Conservation (phyloP, 2,797 vertebrate species). For the Cyclura pinguis region DNA sequence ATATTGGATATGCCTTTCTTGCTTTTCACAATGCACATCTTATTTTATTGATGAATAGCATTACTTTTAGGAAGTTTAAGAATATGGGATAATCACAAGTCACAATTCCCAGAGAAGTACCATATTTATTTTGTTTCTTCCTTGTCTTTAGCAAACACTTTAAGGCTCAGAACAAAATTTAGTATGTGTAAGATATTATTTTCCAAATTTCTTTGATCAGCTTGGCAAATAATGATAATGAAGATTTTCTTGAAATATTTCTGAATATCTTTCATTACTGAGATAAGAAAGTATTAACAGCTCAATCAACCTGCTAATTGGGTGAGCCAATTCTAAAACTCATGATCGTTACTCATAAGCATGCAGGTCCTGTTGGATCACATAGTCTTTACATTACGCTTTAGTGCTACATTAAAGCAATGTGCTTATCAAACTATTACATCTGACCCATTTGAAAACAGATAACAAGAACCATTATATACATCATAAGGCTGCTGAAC, state of each 20-base stretch:
- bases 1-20: no score
- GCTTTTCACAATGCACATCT: no score
- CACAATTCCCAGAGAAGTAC: no score
- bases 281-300: background rate
- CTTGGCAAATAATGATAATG: no score
- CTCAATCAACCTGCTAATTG: background rate
- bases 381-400: background rate
- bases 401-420: background rate
- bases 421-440: background rate
- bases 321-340: background rate
- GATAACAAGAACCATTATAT: background rate
- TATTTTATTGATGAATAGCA: no score
- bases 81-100: background rate
- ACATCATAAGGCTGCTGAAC: background rate
- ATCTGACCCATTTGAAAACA: background rate
- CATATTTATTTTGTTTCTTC: no score
- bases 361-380: background rate
- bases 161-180: no score
- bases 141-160: no score
- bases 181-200: no score
- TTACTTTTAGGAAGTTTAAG: background rate
- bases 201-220: no score
- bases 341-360: background rate
- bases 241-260: no score
- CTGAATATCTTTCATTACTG: no score